Evolutionary conservation across 1,140 invertebrate genomes (phyloP), one percentile per base, ranked within the genome.

Genomic region (Conus ventricosus): DNA sequence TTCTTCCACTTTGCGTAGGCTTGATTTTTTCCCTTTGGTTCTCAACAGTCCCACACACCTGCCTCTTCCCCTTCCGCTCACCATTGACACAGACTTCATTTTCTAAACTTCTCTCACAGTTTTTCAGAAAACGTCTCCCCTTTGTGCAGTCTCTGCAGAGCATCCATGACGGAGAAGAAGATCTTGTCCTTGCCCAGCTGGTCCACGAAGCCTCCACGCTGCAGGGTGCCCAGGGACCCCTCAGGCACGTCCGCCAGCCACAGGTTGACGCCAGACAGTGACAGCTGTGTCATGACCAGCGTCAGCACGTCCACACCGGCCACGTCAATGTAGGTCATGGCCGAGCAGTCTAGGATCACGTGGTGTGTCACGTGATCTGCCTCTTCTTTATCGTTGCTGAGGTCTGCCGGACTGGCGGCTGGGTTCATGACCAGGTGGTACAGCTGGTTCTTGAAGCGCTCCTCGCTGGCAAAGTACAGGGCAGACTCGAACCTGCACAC

Each of bases 401-500:
- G 23, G 23, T 20, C 17, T 0, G 6, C 78, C 17, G 39, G 39
- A 25, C 25, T 13, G 76, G 5, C 25, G 25, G 25, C 25, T 67
- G 92, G 91, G 75, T 91, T 81, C 10, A 84, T 54, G 8, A 89
- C 85, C 15, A 89, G 23, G 11, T 75, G 67, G 51, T 89, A 95
- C 25, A 95, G 85, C 71, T 91, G 84, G 54, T 91, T 88, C 57
- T 90, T 88, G 89, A 95, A 95, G 25, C 88, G 84, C 55, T 95
- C 94, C 0, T 91, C 90, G 54, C 93, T 95, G 39, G 94, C 95
- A 90, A 93, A 95, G 84, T 93, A 93, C 11, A 95, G 84, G 25
- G 92, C 91, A 13, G 90, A 90, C 27, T 94, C 92, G 89, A 94
- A 94, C 25, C 83, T 84, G 83, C 57, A 51, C 20, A 0, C 20